Evolutionary conservation across 30 jellyfish, hydroid and myxozoan species (phyloP), one percentile per base, ranked within the genome.

Genomic region (Hydractinia echinata): DNA sequence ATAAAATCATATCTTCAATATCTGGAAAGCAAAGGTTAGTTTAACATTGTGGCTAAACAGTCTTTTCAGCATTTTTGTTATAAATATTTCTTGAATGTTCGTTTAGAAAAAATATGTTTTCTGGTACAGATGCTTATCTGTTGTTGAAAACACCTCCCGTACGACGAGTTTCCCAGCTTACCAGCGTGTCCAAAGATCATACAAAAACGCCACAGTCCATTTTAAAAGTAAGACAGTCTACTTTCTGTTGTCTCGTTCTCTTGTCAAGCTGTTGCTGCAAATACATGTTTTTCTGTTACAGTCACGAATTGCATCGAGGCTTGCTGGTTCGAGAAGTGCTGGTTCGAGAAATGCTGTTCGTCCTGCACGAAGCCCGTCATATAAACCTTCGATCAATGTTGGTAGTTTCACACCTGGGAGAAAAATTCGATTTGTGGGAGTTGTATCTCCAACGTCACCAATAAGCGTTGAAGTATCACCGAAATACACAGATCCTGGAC

Each of bases 121-220:
- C 69, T 61, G 85, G 85, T 5, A 30, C 83, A 16, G 87, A 80
- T 66, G 87, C 85, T 49, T 80, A 3, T 4, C 69, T 80, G n/a
- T 64, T 80, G 11, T 56, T 80, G 21, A 66, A 80, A 51, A 80
- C 87, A 61, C 87, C 87, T 55, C 84, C 87, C 10, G 85, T 55
- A 10, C 19, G 66, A 15, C 83, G 52, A 5, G 8, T 11, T 15
- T 48, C 81, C n/a, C 8, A 71, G n/a, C 39, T 71, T 0, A 14
- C 83, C 0, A 61, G 51, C 4, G 10, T 52, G n/a, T 16, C 73
- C 1, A 51, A 21, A 61, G 81, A 60, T 4, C 39, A 10, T 8
- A 51, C 54, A 48, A 80, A 80, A 66, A 80, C 87, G n/a, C 87
- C 87, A 4, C 87, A 80, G 49, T 61, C 84, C 30, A 80, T 80